These are phyloP conservation scores for Daphoenositta chrysoptera DNA, from an alignment of 2,113 vertebrate genomes.

Conservation along the genomic window DNA sequence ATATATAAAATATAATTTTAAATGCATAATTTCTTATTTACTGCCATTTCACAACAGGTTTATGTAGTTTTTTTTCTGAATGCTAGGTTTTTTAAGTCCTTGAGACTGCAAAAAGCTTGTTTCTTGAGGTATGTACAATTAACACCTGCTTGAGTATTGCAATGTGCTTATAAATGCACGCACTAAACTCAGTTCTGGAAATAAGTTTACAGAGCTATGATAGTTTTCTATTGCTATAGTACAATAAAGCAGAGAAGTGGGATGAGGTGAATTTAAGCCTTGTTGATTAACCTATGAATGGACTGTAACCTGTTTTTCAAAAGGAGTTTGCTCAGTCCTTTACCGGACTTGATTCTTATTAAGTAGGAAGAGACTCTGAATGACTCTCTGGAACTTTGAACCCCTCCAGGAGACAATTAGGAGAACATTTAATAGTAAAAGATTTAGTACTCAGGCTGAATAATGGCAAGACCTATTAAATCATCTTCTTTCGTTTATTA, in stretches of 20 bases:
- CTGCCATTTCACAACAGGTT: background rate
- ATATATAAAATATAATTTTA: background rate
- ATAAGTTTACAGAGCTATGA: background rate
- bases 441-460: background rate
- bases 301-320: background rate
- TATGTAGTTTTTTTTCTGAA: background rate
- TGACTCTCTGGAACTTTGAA: background rate
- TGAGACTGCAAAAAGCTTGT: background rate
- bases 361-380: background rate
- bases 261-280: background rate
- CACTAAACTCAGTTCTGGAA: background rate
- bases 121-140: background rate
- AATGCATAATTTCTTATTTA: background rate
- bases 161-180: background rate
- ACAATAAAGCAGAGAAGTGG: background rate
- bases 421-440: background rate
- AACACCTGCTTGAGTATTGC: background rate
- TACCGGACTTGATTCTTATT: background rate
- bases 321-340: background rate
- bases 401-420: background rate
- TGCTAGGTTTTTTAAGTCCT: background rate
- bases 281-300: background rate
- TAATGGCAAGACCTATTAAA: background rate
- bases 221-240: background rate
- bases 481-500: background rate